Percentiles rank a stretch among this genome's conserved stretches.
phyloP scores from a whole-genome alignment of 2,797 vertebrate species.

The Brachyalestes nurse region DNA sequence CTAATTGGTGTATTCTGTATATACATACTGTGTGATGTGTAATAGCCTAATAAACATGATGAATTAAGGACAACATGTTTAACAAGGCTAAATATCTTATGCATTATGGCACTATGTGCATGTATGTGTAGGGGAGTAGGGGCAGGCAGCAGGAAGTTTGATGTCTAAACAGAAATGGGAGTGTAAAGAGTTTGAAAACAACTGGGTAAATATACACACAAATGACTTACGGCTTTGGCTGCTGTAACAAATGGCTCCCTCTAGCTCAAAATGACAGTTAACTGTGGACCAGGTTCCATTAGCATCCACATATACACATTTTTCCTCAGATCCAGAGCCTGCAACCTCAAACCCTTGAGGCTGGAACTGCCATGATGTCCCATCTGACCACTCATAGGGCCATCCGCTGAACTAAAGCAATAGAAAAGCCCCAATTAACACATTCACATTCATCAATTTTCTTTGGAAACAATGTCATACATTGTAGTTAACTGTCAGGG shows the following conservation, averaged over 20 bases:
- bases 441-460: background rate
- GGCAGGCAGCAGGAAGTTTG: too few relatives aligned
- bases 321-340: conserved; percentile 65
- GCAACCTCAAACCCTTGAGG: conserved; percentile 63
- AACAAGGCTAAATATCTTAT: too few relatives aligned
- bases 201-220: background rate
- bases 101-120: too few relatives aligned
- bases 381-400: conserved; percentile 92
- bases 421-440: background rate
- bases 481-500: too few relatives aligned
- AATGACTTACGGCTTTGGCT: conserved; percentile 68
- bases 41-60: too few relatives aligned
- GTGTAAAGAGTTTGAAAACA: too few relatives aligned
- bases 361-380: conserved; percentile 78
- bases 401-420: conserved; percentile 73
- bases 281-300: conserved; percentile 81
- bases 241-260: conserved; percentile 93
- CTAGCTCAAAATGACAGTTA: conserved; percentile 72
- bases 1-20: too few relatives aligned
- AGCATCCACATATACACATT: conserved; percentile 82
- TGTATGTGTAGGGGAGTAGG: too few relatives aligned
- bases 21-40: too few relatives aligned
- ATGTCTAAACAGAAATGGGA: too few relatives aligned
- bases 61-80: too few relatives aligned
- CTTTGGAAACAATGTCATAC: too few relatives aligned